Evolutionary conservation across 2,797 vertebrate species (phyloP).

Genomic region (Vultur gryphus): DNA sequence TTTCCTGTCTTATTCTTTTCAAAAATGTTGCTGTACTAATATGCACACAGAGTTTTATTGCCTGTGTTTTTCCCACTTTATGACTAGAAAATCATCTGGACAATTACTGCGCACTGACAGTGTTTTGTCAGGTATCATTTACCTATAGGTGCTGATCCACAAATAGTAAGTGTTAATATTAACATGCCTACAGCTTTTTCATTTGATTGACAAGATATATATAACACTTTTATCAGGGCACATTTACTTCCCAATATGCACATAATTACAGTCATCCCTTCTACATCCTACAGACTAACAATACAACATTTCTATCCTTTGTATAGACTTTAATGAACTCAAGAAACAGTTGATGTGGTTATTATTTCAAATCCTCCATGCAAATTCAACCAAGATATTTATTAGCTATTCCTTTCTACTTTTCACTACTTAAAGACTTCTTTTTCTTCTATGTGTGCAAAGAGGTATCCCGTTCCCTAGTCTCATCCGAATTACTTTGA

Average conservation of each 20-base stretch:
- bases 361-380: neutral
- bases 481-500: neutral
- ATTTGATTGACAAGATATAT: neutral
- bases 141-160: neutral
- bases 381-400: neutral
- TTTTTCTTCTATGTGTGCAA: neutral
- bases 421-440: neutral
- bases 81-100: neutral
- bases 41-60: neutral
- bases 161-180: neutral
- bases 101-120: neutral
- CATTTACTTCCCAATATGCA: neutral
- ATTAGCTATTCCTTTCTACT: neutral
- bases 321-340: neutral
- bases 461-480: neutral
- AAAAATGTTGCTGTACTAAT: neutral
- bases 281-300: neutral
- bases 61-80: neutral
- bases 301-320: neutral
- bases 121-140: neutral
- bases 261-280: neutral
- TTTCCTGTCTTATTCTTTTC: neutral
- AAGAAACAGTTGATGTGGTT: neutral
- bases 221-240: neutral
- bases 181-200: neutral